A percentile compares a stretch with the other conserved stretches of the same genome.
phyloP scores from a whole-genome alignment of 2,113 vertebrate species.

The Felis chaus region DNA sequence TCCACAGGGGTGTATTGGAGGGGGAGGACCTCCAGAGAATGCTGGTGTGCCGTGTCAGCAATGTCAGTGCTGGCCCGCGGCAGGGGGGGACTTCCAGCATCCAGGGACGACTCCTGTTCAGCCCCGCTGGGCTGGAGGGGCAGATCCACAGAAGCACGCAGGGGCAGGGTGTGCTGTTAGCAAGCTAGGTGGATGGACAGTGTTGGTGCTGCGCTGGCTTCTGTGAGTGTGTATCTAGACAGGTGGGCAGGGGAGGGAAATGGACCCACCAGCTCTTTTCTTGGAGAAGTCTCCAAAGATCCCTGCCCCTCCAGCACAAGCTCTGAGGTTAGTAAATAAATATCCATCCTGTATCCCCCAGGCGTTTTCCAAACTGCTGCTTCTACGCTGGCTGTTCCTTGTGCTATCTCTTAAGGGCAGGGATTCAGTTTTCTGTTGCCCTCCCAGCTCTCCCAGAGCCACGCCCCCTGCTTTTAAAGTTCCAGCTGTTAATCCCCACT shows the following conservation, averaged over 20 bases:
- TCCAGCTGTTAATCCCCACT: neutral
- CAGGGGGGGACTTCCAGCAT: neutral
- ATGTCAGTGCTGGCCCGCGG: too few relatives aligned
- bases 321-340: neutral
- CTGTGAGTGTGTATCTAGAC: neutral
- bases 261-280: neutral
- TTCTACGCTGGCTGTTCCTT: neutral
- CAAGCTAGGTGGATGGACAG: neutral
- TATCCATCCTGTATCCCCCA: neutral
- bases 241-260: neutral
- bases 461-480: neutral
- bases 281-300: neutral
- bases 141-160: neutral
- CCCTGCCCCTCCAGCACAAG: neutral
- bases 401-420: neutral
- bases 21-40: too few relatives aligned
- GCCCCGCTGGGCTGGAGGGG: neutral
- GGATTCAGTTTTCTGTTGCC: neutral
- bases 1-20: too few relatives aligned
- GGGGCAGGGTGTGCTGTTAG: neutral
- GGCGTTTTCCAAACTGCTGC: neutral
- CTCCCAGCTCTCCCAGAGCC: neutral
- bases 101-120: neutral
- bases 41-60: too few relatives aligned
- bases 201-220: neutral